Conservation (phyloP, 2,888 invertebrate species). For the Apamea monoglypha region DNA sequence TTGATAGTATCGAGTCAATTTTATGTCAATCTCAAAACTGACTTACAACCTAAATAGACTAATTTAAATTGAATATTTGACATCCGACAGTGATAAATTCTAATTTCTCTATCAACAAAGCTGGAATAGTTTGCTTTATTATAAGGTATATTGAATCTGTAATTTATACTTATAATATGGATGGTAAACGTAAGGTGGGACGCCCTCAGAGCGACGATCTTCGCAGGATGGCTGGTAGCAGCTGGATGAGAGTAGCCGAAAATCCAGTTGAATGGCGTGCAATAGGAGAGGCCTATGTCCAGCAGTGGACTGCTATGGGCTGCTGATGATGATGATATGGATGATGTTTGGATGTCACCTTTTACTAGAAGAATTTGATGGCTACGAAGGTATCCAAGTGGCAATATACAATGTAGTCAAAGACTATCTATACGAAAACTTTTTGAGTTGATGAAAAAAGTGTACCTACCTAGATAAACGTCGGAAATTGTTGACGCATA, state of each 20-base stretch:
- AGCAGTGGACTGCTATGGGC: too few species aligned
- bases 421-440: neutral
- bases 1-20: neutral
- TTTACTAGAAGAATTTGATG: neutral
- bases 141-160: neutral
- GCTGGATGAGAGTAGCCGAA: too few species aligned
- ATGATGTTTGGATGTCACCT: neutral
- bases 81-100: neutral
- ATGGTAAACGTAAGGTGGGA: too few species aligned
- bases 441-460: neutral
- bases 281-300: too few species aligned
- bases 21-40: neutral
- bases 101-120: constrained; percentile 17
- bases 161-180: neutral
- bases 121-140: constrained; percentile 8
- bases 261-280: too few species aligned
- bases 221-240: too few species aligned
- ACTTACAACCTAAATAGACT: neutral
- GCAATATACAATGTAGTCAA: neutral
- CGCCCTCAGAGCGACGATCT: too few species aligned
- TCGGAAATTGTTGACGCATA: neutral
- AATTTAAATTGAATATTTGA: constrained; percentile 29
- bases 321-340: neutral
- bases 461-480: neutral
- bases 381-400: neutral